Base-by-base conservation (phyloP, 2,888 invertebrate genomes). In the Cephus pulcher region DNA sequence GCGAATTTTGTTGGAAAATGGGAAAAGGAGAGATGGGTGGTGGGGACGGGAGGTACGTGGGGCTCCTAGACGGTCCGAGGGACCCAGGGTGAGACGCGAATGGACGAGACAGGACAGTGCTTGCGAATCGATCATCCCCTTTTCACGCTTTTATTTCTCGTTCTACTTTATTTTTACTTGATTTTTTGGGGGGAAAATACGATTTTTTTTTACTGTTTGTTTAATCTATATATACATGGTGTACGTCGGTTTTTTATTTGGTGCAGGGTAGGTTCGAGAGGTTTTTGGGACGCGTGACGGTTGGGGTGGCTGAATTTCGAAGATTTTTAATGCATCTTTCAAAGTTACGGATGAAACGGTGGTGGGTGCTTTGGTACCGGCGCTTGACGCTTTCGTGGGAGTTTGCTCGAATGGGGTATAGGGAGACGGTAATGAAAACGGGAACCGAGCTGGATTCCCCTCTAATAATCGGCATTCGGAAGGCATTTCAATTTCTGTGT, bases 401-500 rank as follows among this genome's bases (percentile, higher is more conserved):
- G 37, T 34, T 11, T n/a, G 15, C 35, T 33, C 74, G 32, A 34
- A 30, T 9, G 74, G 74, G 37, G 11, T 37, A 37, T 35, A 30
- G 34, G 74, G 23, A 33, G 12, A 30, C 71, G 30, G 6, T 30
- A 34, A 71, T 32, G 71, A 74, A 37, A 37, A 35, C 12, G 35
- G 74, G 80, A 78, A 81, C 12, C 12, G 32, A 79, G 76, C 79
- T 74, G 75, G 74, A 76, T 78, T 37, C 78, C 75, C 76, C 79
- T 80, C 80, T 84, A 83, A 86, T 86, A 86, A 86, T 86, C 86
- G 84, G 82, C 79, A 81, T 82, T 84, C 83, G 80, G 81, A 80
- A 81, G 81, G 82, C 84, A 84, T 86, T 86, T 85, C 84, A 86
- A 87, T 87, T 87, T 85, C 81, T 82, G 83, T 83, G 84, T 85